Evolutionary conservation across 92 coral and sea anemone genomes (phyloP).

Genomic region (Phenganax stokvisi): DNA sequence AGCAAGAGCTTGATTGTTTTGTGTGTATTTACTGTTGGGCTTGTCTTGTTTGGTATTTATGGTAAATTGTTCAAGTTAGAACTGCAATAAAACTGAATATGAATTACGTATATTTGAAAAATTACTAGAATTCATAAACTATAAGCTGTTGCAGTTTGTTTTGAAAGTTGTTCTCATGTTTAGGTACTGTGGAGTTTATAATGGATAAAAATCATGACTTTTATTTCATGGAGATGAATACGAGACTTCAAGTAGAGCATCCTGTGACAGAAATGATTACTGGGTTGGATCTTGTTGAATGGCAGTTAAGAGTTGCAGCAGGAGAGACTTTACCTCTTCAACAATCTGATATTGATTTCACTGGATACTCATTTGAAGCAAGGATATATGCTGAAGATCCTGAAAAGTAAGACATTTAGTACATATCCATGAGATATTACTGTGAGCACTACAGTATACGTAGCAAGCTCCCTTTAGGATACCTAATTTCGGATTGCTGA

Average conservation of each 20-base stretch:
- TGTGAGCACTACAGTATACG: neutral
- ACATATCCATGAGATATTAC: neutral
- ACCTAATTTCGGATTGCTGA: neutral
- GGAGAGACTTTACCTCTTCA: slow-evolving; percentile 73
- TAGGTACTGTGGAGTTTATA: slow-evolving; percentile 95
- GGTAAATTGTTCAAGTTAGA: too few species aligned
- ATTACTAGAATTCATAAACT: too few species aligned
- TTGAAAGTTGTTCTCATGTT: neutral
- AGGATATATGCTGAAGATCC: slow-evolving; percentile 98
- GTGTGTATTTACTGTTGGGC: too few species aligned
- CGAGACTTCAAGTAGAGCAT: slow-evolving; percentile 92
- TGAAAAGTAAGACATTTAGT: slow-evolving; percentile 55
- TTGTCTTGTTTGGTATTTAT: too few species aligned
- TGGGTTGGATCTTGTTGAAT: slow-evolving; percentile 83
- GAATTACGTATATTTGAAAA: too few species aligned
- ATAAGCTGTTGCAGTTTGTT: neutral
- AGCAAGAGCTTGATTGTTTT: too few species aligned
- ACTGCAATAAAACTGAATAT: too few species aligned
- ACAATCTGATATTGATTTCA: slow-evolving; percentile 67
- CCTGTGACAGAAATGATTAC: slow-evolving; percentile 98
- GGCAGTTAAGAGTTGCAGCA: slow-evolving; percentile 92
- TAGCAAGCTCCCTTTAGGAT: neutral
- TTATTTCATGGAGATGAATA: slow-evolving; percentile 99
- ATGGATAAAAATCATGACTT: slow-evolving; percentile 89
- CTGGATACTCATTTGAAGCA: slow-evolving; percentile 93